Conservation (phyloP, 2,797 vertebrate genomes). For the Tapirus indicus region DNA sequence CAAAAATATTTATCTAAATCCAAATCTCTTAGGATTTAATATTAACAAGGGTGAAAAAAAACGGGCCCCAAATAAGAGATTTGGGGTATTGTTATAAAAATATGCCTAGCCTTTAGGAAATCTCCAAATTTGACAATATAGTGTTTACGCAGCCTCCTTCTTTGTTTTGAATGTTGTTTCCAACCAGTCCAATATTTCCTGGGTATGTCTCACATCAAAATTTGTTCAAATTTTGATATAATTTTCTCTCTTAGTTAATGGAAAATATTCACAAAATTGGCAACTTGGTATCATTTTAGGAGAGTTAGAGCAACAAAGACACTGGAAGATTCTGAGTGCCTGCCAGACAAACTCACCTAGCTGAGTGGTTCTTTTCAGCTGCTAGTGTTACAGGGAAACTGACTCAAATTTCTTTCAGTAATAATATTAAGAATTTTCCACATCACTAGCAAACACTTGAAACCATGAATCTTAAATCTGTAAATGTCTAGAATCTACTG, state of each 20-base stretch:
- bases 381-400: neutral
- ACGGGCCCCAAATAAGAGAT: neutral
- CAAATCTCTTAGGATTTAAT: neutral
- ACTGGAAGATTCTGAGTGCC: neutral
- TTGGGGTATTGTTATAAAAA: neutral
- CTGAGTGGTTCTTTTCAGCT: neutral
- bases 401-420: neutral
- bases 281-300: neutral
- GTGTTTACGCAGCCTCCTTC: neutral
- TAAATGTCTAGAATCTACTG: neutral
- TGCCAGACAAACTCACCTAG: neutral
- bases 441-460: neutral
- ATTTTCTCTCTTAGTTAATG: neutral
- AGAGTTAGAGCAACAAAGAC: slow-evolving; percentile 20
- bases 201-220: neutral
- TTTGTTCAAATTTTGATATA: slow-evolving; percentile 15
- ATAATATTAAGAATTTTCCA: neutral
- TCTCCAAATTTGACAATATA: neutral
- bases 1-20: slow-evolving; percentile 1
- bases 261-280: neutral
- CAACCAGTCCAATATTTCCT: neutral
- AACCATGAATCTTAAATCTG: neutral
- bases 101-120: neutral
- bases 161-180: slow-evolving; percentile 18
- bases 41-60: neutral